These are phyloP conservation scores for Oligia strigilis DNA, from an alignment of 2,888 invertebrate species.

Conservation along the genomic window DNA sequence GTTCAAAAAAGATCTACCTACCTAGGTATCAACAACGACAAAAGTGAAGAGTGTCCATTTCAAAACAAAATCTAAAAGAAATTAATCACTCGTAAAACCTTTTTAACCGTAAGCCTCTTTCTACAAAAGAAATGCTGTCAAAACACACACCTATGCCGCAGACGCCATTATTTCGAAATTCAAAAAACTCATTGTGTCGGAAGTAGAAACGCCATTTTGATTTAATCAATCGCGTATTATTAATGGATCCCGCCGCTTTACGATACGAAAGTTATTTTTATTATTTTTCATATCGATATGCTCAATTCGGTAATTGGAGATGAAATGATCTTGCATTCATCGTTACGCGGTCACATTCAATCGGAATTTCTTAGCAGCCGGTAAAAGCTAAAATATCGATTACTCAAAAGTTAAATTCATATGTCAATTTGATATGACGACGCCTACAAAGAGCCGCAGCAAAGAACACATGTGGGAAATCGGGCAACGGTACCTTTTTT, in stretches of 20 bases:
- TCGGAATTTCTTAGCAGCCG: constrained; percentile 49
- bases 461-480: constrained; percentile 63
- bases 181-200: constrained; percentile 75
- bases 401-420: constrained; percentile 67
- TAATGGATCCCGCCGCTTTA: constrained; percentile 73
- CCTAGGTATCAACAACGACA: background rate
- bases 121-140: constrained; percentile 76
- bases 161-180: constrained; percentile 76
- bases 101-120: constrained; percentile 63
- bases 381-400: constrained; percentile 70
- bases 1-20: background rate
- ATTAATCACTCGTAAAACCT: constrained; percentile 78
- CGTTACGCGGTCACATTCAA: constrained; percentile 54
- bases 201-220: constrained; percentile 75
- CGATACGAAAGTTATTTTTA: constrained; percentile 67
- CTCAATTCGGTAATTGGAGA: constrained; percentile 71
- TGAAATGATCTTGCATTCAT: constrained; percentile 67
- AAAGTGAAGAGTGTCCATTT: constrained; percentile 50
- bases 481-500: constrained; percentile 73
- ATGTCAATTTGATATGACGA: constrained; percentile 69
- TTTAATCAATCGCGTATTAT: constrained; percentile 82
- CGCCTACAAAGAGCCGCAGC: constrained; percentile 52
- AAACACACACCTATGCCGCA: constrained; percentile 68
- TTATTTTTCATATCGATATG: constrained; percentile 66
- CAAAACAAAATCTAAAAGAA: constrained; percentile 66